Base-by-base conservation (phyloP, 2,888 invertebrate species). In the Chaetoderma sp. region DNA sequence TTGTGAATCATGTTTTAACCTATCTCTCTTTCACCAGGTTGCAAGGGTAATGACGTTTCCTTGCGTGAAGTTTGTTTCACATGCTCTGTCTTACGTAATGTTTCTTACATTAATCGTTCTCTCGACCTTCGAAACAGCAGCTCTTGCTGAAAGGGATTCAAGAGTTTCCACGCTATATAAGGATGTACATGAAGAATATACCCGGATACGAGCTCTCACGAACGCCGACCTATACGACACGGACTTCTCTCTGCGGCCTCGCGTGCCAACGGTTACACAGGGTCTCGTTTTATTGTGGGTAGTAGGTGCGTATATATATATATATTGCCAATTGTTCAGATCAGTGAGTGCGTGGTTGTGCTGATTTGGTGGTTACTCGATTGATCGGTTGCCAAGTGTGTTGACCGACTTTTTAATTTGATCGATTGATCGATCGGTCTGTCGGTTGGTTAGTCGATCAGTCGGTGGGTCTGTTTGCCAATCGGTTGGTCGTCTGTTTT, bases 41-140 rank as follows among this genome's bases (percentile, higher is more conserved):
- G 75, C 78, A 8, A 71, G 70, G 27, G 67, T 82, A 10, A 66
- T 85, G 32, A 68, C 70, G 44, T 81, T 79, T 44, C 85, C 85
- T 4, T 81, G 82, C 66, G 78, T 85, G 10, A 85, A 85, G 72
- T 85, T 85, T 67, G 64, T 81, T 18, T 79, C 78, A 6, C 83
- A 85, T 65, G 77, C 82, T 10, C 65, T 77, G 36, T 83, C 84
- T 42, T 85, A 81, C 65, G 59, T 81, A 27, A 61, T 75, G 4
- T 85, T 85, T 67, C 77, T 85, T 33, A 66, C 74, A 5, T 70
- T 85, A 57, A 82, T 81, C 59, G 72, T 80, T 13, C 73, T 78
- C 5, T 76, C 79, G 4, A 79, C 82, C 6, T 69, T 73, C 1
- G 78, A 81, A 60, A 72, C 78, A 1, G 45, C 59, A 2, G 27